A percentile compares a stretch with the other conserved stretches of the same genome.
These are phyloP conservation scores for Aleiodes alternator DNA, from an alignment of 2,888 invertebrate species.

Conservation along the genomic window DNA sequence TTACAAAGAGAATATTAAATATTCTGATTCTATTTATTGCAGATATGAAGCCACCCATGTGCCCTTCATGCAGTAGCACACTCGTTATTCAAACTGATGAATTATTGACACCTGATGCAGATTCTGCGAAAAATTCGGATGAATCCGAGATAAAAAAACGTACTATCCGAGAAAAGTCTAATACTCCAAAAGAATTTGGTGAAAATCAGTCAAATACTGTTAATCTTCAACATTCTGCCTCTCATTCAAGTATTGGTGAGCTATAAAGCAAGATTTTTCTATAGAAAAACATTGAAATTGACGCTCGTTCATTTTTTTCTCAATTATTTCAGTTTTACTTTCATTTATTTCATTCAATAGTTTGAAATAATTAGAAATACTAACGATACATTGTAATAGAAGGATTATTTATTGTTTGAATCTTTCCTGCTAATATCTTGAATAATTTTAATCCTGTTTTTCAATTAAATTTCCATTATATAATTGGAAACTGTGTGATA, in stretches of 20 bases:
- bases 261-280: conserved; percentile 10
- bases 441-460: background rate
- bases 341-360: background rate
- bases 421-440: conserved; percentile 1
- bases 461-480: background rate
- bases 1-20: too few relatives aligned
- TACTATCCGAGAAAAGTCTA: conserved; percentile 40
- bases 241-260: conserved; percentile 75
- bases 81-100: conserved; percentile 78
- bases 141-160: conserved; percentile 48
- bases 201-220: conserved; percentile 51
- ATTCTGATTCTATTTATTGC: background rate
- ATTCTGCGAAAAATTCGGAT: conserved; percentile 51
- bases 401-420: too few relatives aligned
- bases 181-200: conserved; percentile 33
- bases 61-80: conserved; percentile 80
- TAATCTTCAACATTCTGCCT: conserved; percentile 69
- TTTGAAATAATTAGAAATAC: conserved; percentile 4
- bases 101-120: conserved; percentile 62
- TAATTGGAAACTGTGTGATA: conserved; percentile 66
- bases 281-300: conserved; percentile 40
- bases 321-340: background rate
- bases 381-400: background rate
- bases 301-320: background rate
- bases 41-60: conserved; percentile 69